Evolutionary conservation across 2,888 invertebrate species (phyloP).

Genomic region (Apodemia duryi): DNA sequence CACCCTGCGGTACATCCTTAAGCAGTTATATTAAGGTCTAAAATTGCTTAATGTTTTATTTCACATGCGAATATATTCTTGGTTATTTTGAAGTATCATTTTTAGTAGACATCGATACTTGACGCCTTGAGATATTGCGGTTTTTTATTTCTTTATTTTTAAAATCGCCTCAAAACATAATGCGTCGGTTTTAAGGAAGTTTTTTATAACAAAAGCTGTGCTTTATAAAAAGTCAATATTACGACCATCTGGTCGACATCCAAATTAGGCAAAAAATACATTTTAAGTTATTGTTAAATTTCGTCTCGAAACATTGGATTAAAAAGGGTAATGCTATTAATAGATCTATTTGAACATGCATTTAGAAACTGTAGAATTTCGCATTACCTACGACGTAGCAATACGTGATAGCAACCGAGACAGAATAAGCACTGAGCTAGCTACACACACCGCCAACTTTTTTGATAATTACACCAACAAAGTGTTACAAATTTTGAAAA

Average conservation of each 20-base stretch:
- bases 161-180: slow-evolving; percentile 16
- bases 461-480: too few relatives aligned
- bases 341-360: too few relatives aligned
- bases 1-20: slow-evolving; percentile 19
- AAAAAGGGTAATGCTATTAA: too few relatives aligned
- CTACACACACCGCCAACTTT: too few relatives aligned
- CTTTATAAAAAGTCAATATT: background rate
- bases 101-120: slow-evolving; percentile 60
- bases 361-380: too few relatives aligned
- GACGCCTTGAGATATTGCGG: slow-evolving; percentile 47
- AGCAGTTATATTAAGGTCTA: slow-evolving; percentile 17
- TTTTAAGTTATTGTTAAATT: too few relatives aligned
- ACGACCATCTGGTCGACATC: background rate
- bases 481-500: too few relatives aligned
- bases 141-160: slow-evolving; percentile 42
- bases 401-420: too few relatives aligned
- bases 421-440: too few relatives aligned
- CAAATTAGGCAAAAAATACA: background rate
- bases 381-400: too few relatives aligned
- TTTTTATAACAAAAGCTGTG: background rate
- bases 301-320: too few relatives aligned
- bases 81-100: slow-evolving; percentile 43
- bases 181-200: background rate
- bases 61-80: slow-evolving; percentile 15
- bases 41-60: slow-evolving; percentile 10